Evolutionary conservation across 2,113 vertebrate genomes (phyloP), one percentile per base, ranked within the genome.

Genomic region (Petromus typicus): DNA sequence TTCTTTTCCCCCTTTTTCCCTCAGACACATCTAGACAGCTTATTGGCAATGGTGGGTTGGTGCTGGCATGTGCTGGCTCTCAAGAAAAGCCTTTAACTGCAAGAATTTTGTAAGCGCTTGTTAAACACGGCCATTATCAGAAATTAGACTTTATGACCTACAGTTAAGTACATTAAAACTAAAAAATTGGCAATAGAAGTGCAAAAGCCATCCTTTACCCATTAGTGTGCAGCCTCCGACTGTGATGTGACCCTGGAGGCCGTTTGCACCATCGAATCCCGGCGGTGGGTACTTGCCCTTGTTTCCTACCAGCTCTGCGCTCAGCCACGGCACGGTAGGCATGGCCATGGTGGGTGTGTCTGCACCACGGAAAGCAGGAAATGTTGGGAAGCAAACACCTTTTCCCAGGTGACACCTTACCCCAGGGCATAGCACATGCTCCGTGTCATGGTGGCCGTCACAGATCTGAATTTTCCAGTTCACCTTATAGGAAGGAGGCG

Each of bases 121-220:
- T 95, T 93, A 94, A 93, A 93, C 16, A 25, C 51, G 54, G 20
- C 51, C 57, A 32, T 73, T 73, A 45, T 14, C 40, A 73, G 86
- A 91, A 78, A 91, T 85, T 81, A 57, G 85, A 71, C 25, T 59
- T 86, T 89, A 27, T 93, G 64, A 56, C 22, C 85, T 93, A 81
- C 13, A 90, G 61, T 85, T 92, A 86, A 86, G 69, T 94, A 45
- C 63, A 45, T 86, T 86, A 16, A 84, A 73, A 69, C 86, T 67
- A 75, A 83, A 84, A 69, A 14, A 37, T 43, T 63, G 37, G 27
- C 27, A 66, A 25, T 88, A 30, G 78, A 73, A 71, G 43, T 63
- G 75, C 69, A 76, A 67, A 92, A 76, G 18, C 4, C 17, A 17
- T 40, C 57, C 59, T 48, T 79, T 78, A 63, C 16, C 86, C 45